Evolutionary conservation across 1,140 invertebrate genomes (phyloP).

Genomic region (Hypothenemus hampei): DNA sequence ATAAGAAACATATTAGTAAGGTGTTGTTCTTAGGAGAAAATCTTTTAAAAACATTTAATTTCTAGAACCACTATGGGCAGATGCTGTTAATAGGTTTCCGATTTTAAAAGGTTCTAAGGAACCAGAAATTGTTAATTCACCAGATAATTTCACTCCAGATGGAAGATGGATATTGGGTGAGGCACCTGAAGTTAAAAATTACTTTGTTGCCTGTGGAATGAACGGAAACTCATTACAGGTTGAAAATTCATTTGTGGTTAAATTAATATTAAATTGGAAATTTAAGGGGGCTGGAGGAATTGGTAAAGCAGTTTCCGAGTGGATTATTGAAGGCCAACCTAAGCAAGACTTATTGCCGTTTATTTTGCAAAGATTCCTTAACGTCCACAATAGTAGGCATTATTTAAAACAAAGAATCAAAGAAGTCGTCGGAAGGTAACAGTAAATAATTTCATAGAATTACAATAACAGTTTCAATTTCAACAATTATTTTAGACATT

Average conservation of each 20-base stretch:
- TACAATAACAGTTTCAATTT: background rate
- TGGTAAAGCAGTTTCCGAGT: conserved; percentile 68
- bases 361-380: conserved; percentile 73
- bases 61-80: conserved; percentile 53
- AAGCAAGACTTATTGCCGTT: conserved; percentile 60
- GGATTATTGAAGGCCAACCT: conserved; percentile 65
- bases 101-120: conserved; percentile 52
- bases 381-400: conserved; percentile 72
- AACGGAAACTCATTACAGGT: conserved; percentile 58
- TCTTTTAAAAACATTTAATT: too few relatives aligned
- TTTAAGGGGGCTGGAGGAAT: conserved; percentile 62
- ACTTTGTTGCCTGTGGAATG: conserved; percentile 75
- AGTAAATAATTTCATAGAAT: background rate
- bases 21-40: conserved; percentile 6
- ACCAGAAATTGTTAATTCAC: conserved; percentile 60
- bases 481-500: conserved; percentile 45
- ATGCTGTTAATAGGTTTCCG: conserved; percentile 63
- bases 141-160: conserved; percentile 76
- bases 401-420: conserved; percentile 69
- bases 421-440: conserved; percentile 65
- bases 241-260: conserved; percentile 28
- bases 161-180: conserved; percentile 67
- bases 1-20: conserved; percentile 64
- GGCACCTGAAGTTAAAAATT: conserved; percentile 69
- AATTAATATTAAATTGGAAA: conserved; percentile 3